Percentiles rank a stretch among this genome's conserved stretches.
Conservation (phyloP, 2,797 vertebrate genomes). For the Pseudopleuronectes americanus region DNA sequence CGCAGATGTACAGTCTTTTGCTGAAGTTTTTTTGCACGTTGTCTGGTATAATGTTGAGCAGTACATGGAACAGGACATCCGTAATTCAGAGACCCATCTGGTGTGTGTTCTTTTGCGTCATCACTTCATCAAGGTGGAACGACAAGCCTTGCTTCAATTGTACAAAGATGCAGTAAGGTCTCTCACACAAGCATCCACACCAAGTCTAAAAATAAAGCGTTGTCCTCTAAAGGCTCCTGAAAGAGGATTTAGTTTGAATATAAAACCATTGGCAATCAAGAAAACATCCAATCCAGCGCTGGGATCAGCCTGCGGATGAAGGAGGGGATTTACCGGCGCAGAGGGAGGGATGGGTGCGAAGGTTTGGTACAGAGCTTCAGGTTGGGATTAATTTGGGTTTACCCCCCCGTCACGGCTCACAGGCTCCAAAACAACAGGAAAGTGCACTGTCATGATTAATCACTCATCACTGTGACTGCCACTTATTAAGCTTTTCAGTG, state of each 20-base stretch:
- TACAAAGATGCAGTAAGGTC: constrained; percentile 25
- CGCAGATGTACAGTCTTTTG: constrained; percentile 10
- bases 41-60: too few species aligned
- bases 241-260: constrained; percentile 77
- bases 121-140: constrained; percentile 36
- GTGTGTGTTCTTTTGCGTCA: constrained; percentile 31
- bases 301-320: constrained; percentile 70
- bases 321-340: constrained; percentile 66
- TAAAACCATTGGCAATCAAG: constrained; percentile 72
- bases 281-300: constrained; percentile 63
- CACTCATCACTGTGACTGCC: constrained; percentile 16
- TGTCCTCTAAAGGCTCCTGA: constrained; percentile 67
- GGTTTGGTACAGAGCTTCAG: constrained; percentile 38
- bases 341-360: constrained; percentile 34
- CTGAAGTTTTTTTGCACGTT: background rate
- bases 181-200: constrained; percentile 16
- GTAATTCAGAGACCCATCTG: constrained; percentile 42
- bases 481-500: constrained; percentile 13
- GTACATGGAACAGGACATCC: constrained; percentile 2
- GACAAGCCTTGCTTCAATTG: constrained; percentile 20
- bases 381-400: constrained; percentile 60
- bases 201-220: constrained; percentile 58
- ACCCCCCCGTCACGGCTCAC: constrained; percentile 12
- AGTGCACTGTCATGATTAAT: constrained; percentile 24
- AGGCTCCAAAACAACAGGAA: constrained; percentile 32